Evolutionary conservation across 2,797 vertebrate genomes (phyloP).

Genomic region (Amblyopsis hoosieri): DNA sequence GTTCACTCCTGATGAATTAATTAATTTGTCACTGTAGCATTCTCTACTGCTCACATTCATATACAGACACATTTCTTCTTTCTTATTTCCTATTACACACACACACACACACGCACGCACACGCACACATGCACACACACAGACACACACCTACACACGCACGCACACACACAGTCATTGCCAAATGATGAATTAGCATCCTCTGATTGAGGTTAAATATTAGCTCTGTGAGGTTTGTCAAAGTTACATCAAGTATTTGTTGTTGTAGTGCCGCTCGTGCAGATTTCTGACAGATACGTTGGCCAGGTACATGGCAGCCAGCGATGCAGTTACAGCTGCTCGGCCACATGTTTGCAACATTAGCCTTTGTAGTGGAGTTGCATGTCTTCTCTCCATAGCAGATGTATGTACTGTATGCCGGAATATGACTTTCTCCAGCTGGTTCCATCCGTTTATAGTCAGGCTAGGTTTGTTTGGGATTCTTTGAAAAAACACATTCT

Average conservation of each 20-base stretch:
- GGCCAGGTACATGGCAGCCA: constrained; percentile 48
- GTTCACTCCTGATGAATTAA: constrained; percentile 57
- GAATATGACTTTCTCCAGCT: constrained; percentile 58
- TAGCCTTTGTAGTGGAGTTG: constrained; percentile 27
- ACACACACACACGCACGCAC: neutral
- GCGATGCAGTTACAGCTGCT: constrained; percentile 49
- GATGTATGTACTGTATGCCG: constrained; percentile 31
- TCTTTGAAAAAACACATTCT: constrained; percentile 74
- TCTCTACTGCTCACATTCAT: constrained; percentile 18
- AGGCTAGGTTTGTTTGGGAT: constrained; percentile 64
- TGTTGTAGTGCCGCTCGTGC: constrained; percentile 40
- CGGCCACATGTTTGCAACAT: constrained; percentile 43
- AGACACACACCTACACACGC: neutral
- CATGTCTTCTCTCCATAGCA: constrained; percentile 39
- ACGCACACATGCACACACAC: neutral
- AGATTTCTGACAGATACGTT: constrained; percentile 43
- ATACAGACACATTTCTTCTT: neutral
- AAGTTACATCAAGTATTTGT: constrained; percentile 45
- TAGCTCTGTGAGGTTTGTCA: constrained; percentile 20
- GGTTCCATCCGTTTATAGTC: constrained; percentile 59
- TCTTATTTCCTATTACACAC: constrained; percentile 34
- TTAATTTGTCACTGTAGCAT: constrained; percentile 42
- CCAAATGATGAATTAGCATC: constrained; percentile 27
- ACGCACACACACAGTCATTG: neutral
- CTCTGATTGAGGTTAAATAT: constrained; percentile 44